Base-by-base conservation (phyloP, 2,888 invertebrate genomes). In the Philereme transversata region DNA sequence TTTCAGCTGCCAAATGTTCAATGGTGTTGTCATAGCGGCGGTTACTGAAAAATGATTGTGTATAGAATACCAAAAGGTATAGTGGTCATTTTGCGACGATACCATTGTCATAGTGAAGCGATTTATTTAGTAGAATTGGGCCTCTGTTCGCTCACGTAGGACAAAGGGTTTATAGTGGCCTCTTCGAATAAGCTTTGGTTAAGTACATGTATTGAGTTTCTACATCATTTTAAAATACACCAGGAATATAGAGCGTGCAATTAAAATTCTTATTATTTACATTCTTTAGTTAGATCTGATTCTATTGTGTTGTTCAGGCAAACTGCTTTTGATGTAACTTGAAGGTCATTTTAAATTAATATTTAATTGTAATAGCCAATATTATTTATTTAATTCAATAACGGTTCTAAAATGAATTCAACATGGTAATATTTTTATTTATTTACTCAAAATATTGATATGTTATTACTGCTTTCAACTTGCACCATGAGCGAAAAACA, bases 181-280 rank as follows among this genome's bases (percentile, higher is more conserved):
- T 72, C 65, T 60, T 73, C 55, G 46, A 57, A 50, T 68, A 70
- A 71, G 63, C 63, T 67, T 58, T 62, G 22, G 33, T 44, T 72
- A 70, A 72, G 71, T 77, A 75, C 73, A 73, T 70, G 64, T 71
- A 67, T 66, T 62, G 49, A 60, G 46, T 64, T 60, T 50, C 51
- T 67, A 40, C 6, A 69, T 67, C 41, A 78, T 76, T 22, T 22
- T 22, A 22, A 22, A 22, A 22, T 22, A 22, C 22, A 77, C 78
- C 79, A 79, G 77, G 72, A 74, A 71, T 70, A 64, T 68, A 61
- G 69, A 60, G 75, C 72, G 84, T 88, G 87, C 86, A 87, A 87
- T 88, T 73, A 64, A 81, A 83, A 81, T 78, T 81, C 70, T 73
- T 69, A 65, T 70, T 74, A 6, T 7, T 38, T 38, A 73, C 65